Evolutionary conservation across 2,113 vertebrate species (phyloP).

Genomic region (Sterrhoptilus dennistouni): DNA sequence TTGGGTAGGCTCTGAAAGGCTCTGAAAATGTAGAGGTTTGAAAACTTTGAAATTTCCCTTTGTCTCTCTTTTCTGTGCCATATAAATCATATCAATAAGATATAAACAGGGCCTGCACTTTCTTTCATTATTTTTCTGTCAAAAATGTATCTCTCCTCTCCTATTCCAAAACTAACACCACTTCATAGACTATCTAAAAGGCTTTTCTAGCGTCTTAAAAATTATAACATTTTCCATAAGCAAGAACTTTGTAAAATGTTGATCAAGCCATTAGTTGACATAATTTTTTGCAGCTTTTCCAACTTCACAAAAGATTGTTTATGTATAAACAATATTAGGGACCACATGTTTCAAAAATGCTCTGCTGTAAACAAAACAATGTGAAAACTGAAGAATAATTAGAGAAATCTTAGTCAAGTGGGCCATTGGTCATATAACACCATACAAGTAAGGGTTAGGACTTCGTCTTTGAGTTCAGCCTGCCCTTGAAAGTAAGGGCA

Average conservation of each 20-base stretch:
- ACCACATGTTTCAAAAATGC: not conserved
- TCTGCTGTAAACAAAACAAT: not conserved
- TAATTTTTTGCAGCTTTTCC: not conserved
- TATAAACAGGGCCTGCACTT: not conserved
- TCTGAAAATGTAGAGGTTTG: not conserved
- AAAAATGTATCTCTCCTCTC: not conserved
- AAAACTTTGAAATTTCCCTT: not conserved
- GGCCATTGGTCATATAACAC: accelerated
- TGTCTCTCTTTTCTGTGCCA: not conserved
- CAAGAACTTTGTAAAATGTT: not conserved
- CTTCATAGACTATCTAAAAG: not conserved
- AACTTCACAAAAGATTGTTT: not conserved
- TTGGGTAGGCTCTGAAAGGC: not conserved
- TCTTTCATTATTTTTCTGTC: not conserved
- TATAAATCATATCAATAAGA: not conserved
- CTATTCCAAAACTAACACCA: not conserved
- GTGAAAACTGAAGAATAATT: not conserved
- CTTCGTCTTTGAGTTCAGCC: not conserved
- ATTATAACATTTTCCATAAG: not conserved
- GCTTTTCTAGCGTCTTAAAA: not conserved
- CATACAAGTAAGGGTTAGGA: accelerated
- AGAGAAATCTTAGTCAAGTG: not conserved
- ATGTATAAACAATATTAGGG: not conserved
- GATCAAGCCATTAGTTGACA: not conserved
- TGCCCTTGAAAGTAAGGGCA: not conserved